phyloP scores from a whole-genome alignment of 2,113 vertebrate species.

The Caretta caretta region DNA sequence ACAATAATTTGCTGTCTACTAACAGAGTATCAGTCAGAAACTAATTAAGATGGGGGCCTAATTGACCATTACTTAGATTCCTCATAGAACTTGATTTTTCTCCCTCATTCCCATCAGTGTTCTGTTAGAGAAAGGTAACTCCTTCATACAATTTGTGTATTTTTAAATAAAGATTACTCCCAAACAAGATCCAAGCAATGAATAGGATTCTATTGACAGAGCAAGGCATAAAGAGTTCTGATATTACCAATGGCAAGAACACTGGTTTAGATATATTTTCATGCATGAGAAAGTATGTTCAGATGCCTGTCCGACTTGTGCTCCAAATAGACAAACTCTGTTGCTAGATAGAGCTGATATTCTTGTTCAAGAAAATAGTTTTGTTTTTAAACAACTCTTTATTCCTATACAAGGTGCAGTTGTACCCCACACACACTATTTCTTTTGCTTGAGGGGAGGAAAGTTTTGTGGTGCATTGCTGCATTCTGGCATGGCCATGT shows the following conservation, averaged over 20 bases:
- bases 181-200: constrained; percentile 36
- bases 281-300: constrained; percentile 73
- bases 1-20: constrained; percentile 42
- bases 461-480: constrained; percentile 32
- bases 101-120: background rate
- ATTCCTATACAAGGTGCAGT: constrained; percentile 46
- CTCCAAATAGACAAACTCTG: constrained; percentile 64
- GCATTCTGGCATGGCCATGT: background rate
- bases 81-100: background rate
- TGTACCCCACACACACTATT: constrained; percentile 12
- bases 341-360: constrained; percentile 63
- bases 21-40: constrained; percentile 42
- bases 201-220: constrained; percentile 63
- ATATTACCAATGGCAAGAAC: constrained; percentile 56
- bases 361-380: background rate
- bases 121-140: constrained; percentile 11
- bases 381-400: constrained; percentile 64
- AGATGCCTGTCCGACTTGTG: constrained; percentile 54
- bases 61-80: background rate
- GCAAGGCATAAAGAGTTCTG: constrained; percentile 61
- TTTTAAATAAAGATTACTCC: constrained; percentile 45
- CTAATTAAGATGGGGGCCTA: background rate
- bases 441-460: constrained; percentile 44
- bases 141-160: constrained; percentile 12
- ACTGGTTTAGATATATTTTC: constrained; percentile 68